Conservation (phyloP, 1,140 invertebrate species). For the Dendroctonus ponderosae region DNA sequence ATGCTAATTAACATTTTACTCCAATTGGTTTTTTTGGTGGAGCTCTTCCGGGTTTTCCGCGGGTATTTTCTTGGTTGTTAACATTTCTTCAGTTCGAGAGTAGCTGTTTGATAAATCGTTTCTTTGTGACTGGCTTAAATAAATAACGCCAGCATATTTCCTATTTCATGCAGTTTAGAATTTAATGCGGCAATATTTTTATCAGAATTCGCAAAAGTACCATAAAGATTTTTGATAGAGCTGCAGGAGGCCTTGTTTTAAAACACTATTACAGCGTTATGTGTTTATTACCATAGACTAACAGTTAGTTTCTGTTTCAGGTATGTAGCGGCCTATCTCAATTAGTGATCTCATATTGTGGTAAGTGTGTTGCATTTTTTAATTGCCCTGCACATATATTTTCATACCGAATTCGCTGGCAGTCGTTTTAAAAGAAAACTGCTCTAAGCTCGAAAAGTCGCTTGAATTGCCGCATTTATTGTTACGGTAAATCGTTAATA, state of each 20-base stretch:
- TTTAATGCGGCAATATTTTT: slow-evolving; percentile 16
- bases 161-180: slow-evolving; percentile 7
- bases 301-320: slow-evolving; percentile 13
- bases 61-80: no score
- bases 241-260: slow-evolving; percentile 11
- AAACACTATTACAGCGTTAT: slow-evolving; percentile 6
- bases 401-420: no score
- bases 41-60: no score
- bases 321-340: slow-evolving; percentile 15
- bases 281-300: slow-evolving; percentile 18
- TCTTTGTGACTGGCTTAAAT: not conserved
- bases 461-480: no score
- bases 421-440: no score
- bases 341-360: slow-evolving; percentile 11
- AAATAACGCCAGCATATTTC: not conserved
- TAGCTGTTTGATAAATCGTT: no score
- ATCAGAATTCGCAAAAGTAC: slow-evolving; percentile 10
- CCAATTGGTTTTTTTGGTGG: no score
- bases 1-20: not conserved
- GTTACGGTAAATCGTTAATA: no score
- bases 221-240: slow-evolving; percentile 27
- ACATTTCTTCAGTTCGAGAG: no score
- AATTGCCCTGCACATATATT: slow-evolving; percentile 1
- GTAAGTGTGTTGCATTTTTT: slow-evolving; percentile 10
- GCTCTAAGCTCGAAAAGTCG: no score